Evolutionary conservation across 2,888 invertebrate genomes (phyloP).

Genomic region (Maniola hyperantus): DNA sequence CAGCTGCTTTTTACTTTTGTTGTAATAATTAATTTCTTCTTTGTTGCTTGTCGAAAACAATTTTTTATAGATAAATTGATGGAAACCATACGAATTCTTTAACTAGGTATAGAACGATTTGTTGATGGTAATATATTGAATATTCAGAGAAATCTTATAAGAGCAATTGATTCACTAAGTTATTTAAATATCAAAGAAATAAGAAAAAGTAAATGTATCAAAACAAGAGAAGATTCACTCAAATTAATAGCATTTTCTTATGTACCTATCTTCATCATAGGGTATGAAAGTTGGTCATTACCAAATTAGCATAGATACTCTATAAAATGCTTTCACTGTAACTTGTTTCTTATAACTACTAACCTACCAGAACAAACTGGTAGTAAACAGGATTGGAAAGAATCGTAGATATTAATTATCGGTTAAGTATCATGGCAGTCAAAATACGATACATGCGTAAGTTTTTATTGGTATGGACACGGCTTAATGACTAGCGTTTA

Average conservation of each 20-base stretch:
- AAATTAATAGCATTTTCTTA: neutral
- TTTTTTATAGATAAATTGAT: neutral
- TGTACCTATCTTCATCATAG: neutral
- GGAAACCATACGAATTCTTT: neutral
- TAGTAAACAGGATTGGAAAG: conserved; percentile 1
- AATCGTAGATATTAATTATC: neutral
- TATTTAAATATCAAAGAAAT: neutral
- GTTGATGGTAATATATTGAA: too few species aligned
- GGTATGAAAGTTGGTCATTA: conserved; percentile 22
- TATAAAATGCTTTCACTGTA: conserved; percentile 19
- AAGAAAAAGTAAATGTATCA: neutral
- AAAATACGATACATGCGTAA: too few species aligned
- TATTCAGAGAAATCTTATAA: too few species aligned
- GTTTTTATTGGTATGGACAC: neutral
- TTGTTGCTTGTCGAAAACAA: neutral
- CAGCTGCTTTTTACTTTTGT: neutral
- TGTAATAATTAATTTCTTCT: neutral
- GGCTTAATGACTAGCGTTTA: neutral
- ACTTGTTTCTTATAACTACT: conserved; percentile 16
- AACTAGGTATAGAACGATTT: neutral
- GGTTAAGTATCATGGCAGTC: neutral
- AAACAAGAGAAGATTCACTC: neutral
- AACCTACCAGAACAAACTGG: conserved; percentile 2
- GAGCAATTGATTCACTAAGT: too few species aligned
- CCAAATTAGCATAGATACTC: conserved; percentile 22